These are phyloP conservation scores for Tenebrosternarchus preto DNA, from an alignment of 2,113 vertebrate species.

Conservation along the genomic window DNA sequence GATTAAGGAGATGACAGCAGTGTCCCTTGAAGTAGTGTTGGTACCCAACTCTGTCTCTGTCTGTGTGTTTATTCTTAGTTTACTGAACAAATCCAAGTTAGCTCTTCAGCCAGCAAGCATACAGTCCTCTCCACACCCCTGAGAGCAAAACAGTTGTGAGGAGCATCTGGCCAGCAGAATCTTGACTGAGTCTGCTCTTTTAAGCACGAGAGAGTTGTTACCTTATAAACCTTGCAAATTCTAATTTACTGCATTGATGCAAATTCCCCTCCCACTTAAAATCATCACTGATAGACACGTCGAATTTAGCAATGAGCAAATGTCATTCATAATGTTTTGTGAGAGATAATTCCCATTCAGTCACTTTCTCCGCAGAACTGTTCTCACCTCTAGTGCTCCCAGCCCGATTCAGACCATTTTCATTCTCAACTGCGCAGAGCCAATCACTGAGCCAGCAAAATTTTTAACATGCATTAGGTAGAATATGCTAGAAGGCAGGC, in stretches of 20 bases:
- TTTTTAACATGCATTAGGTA: constrained; percentile 65
- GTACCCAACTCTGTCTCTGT: too few species aligned
- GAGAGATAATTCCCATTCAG: constrained; percentile 27
- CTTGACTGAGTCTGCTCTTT: too few species aligned
- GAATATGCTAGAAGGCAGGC: constrained; percentile 61
- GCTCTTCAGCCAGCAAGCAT: too few species aligned
- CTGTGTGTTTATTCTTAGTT: too few species aligned
- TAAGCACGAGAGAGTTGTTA: too few species aligned
- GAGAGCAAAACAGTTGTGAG: constrained; percentile 26
- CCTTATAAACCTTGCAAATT: background rate
- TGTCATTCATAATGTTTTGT: constrained; percentile 16
- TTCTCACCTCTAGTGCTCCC: constrained; percentile 36
- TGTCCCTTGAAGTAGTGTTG: too few species aligned
- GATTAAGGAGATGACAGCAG: too few species aligned
- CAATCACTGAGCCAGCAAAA: constrained; percentile 61
- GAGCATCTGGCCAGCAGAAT: too few species aligned
- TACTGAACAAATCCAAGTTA: too few species aligned
- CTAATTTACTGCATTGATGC: background rate
- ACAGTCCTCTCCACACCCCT: too few species aligned
- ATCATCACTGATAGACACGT: constrained; percentile 4
- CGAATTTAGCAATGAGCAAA: constrained; percentile 21
- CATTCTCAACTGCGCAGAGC: constrained; percentile 61
- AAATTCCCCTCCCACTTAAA: background rate
- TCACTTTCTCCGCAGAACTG: constrained; percentile 18
- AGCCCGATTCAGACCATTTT: constrained; percentile 59